Evolutionary conservation across 2,888 invertebrate species (phyloP).

Genomic region (Frankliniella intonsa): DNA sequence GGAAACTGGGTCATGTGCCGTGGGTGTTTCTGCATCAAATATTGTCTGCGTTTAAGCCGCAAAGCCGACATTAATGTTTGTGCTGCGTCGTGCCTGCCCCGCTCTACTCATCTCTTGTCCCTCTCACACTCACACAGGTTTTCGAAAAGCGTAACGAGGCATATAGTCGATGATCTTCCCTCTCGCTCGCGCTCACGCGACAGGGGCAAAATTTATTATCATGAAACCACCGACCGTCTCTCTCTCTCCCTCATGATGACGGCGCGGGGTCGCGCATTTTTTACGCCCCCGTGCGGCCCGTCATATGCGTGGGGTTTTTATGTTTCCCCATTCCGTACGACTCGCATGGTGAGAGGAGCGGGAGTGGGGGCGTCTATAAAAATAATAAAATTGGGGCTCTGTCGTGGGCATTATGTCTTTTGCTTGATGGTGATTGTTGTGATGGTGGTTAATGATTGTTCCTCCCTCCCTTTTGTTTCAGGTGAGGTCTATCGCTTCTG

Average conservation of each 20-base stretch:
- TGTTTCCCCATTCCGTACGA: background rate
- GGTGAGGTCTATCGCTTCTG: background rate
- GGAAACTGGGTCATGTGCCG: no score
- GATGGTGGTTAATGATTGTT: background rate
- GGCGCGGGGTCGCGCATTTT: background rate
- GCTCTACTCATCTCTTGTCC: no score
- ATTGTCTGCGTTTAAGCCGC: no score
- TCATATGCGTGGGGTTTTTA: constrained; percentile 6
- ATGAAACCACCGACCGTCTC: background rate
- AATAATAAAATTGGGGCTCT: background rate
- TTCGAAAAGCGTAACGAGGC: background rate
- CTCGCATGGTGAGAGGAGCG: background rate
- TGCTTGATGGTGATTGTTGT: background rate
- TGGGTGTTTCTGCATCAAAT: no score
- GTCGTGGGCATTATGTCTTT: background rate
- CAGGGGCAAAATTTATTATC: constrained; percentile 4
- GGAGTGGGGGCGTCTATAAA: background rate
- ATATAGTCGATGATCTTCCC: background rate
- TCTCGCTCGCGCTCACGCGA: background rate
- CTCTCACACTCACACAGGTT: constrained; percentile 2
- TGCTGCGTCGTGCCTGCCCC: no score
- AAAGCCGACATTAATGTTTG: no score
- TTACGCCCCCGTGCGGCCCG: background rate
- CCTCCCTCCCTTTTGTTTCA: no score
- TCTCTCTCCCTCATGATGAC: background rate